Evolutionary conservation across 1,140 invertebrate genomes (phyloP).

Genomic region (Holcopasites calliopsidis): DNA sequence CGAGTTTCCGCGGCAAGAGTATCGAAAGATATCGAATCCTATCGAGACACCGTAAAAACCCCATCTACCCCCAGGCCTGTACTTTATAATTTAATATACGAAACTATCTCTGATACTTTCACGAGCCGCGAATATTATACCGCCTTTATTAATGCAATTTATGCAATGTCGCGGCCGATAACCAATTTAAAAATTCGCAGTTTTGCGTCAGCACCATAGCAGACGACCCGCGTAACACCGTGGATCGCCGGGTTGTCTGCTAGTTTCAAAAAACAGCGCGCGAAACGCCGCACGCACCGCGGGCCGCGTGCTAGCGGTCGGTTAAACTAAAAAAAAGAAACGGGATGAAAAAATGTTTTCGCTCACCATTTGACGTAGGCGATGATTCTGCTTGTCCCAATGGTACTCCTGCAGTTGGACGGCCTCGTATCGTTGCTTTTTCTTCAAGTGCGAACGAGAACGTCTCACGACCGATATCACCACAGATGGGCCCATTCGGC

Average conservation of each 20-base stretch:
- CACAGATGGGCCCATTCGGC: slow-evolving; percentile 63
- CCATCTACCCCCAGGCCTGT: no score
- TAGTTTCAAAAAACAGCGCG: slow-evolving; percentile 57
- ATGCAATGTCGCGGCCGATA: not conserved
- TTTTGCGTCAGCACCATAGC: not conserved
- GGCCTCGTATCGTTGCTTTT: slow-evolving; percentile 45
- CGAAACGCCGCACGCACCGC: slow-evolving; percentile 41
- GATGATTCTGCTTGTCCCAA: not conserved
- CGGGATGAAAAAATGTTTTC: not conserved
- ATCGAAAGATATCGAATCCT: not conserved
- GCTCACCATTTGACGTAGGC: slow-evolving; percentile 56
- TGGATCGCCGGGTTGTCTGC: not conserved
- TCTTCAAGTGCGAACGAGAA: slow-evolving; percentile 40
- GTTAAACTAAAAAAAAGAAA: no score
- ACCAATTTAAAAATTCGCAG: no score
- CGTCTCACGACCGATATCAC: slow-evolving; percentile 61
- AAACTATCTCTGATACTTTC: no score
- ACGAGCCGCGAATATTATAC: not conserved
- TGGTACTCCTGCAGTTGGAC: slow-evolving; percentile 48
- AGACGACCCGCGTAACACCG: not conserved
- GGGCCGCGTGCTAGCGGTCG: not conserved
- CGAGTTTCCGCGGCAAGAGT: not conserved
- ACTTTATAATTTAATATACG: no score
- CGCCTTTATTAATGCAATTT: not conserved
- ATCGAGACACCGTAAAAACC: not conserved